phyloP scores from a whole-genome alignment of 2,113 vertebrate species.

The Lipophrys pholis region DNA sequence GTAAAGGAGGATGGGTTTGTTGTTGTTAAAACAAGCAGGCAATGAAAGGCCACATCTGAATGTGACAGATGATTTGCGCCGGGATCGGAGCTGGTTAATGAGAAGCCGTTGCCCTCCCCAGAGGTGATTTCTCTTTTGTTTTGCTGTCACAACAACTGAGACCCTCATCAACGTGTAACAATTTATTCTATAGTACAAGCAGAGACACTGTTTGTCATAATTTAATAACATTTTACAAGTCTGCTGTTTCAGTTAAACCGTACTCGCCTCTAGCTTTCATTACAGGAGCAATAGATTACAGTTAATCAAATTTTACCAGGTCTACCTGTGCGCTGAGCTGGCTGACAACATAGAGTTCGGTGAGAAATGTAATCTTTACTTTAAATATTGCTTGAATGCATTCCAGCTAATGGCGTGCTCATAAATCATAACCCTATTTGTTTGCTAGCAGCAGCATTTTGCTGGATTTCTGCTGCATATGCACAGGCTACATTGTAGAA shows the following conservation, averaged over 20 bases:
- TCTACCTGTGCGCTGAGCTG: too few species aligned
- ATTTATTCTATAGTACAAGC: not conserved
- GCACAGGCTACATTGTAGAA: not conserved
- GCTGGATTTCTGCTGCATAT: not conserved
- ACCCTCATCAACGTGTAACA: conserved; percentile 1
- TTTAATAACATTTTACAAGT: not conserved
- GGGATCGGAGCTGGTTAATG: conserved; percentile 40
- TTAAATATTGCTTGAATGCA: too few species aligned
- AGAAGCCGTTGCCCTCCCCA: conserved; percentile 11
- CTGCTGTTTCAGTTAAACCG: too few species aligned
- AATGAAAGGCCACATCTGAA: conserved; percentile 42
- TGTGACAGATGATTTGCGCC: conserved; percentile 31
- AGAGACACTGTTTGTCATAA: not conserved
- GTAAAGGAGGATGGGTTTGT: conserved; percentile 57
- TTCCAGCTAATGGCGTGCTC: too few species aligned
- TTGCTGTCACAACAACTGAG: conserved; percentile 2
- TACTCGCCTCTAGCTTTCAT: not conserved
- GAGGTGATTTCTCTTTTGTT: conserved; percentile 7
- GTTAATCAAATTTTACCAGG: not conserved
- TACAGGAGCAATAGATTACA: not conserved
- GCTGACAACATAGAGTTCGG: too few species aligned
- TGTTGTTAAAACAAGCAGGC: conserved; percentile 52
- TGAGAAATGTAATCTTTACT: too few species aligned
- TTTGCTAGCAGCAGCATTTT: too few species aligned
- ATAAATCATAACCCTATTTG: too few species aligned